phyloP scores from a whole-genome alignment of 2,888 invertebrate species.

The Carcina quercana region DNA sequence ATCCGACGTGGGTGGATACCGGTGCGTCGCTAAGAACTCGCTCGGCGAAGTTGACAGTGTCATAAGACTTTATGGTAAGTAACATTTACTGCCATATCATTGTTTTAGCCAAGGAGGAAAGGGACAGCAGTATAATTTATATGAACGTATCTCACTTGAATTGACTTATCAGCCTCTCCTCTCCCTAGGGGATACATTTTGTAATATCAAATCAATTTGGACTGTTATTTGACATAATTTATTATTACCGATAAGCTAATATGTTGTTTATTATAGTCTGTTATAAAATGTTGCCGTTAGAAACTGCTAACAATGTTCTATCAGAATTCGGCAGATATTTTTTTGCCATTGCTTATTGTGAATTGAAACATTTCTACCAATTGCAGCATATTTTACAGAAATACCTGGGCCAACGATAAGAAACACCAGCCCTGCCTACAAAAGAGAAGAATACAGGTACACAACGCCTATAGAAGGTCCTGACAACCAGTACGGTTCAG shows the following conservation, averaged over 20 bases:
- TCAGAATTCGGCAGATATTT: no score
- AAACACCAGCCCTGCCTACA: conserved; percentile 65
- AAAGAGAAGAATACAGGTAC: conserved; percentile 73
- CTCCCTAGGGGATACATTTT: no score
- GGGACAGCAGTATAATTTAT: not conserved
- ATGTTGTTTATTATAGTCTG: no score
- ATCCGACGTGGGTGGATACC: conserved; percentile 86
- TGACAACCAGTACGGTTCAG: conserved; percentile 81
- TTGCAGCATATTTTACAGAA: conserved; percentile 78
- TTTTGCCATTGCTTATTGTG: no score
- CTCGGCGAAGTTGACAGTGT: conserved; percentile 91
- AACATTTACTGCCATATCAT: not conserved
- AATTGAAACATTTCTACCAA: no score
- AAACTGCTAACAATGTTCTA: no score
- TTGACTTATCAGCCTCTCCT: no score
- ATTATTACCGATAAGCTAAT: no score
- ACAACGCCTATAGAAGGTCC: conserved; percentile 67
- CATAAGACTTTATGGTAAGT: conserved; percentile 89
- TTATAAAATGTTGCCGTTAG: no score
- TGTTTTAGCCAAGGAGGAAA: not conserved
- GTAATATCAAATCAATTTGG: no score
- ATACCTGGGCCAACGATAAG: conserved; percentile 82
- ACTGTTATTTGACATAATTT: no score
- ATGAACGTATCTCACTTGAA: no score
- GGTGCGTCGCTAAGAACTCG: conserved; percentile 90